phyloP scores from a whole-genome alignment of 2,888 invertebrate genomes.

The Euzetes globulus region DNA sequence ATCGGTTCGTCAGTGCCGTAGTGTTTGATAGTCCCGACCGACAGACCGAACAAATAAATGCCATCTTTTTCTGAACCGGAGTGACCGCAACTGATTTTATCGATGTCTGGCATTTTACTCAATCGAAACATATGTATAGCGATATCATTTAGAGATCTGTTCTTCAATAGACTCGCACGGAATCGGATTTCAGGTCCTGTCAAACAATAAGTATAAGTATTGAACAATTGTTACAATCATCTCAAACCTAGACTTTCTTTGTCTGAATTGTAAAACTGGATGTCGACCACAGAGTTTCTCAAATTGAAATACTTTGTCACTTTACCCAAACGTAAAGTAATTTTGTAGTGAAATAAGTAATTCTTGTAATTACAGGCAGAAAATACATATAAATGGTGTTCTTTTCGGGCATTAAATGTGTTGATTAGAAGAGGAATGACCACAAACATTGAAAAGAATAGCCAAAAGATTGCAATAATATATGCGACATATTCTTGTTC shows the following conservation, averaged over 20 bases:
- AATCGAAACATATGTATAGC: neutral
- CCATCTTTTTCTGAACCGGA: neutral
- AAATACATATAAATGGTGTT: neutral
- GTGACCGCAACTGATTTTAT: neutral
- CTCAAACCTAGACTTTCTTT: neutral
- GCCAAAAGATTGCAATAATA: neutral
- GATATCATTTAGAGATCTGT: neutral
- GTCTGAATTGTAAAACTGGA: neutral
- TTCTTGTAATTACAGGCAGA: neutral
- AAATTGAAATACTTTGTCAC: neutral
- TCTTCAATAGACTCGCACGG: neutral
- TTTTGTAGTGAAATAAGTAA: neutral
- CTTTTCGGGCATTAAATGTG: neutral
- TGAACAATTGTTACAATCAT: neutral
- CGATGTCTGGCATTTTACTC: neutral
- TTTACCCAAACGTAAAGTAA: neutral
- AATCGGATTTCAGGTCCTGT: neutral
- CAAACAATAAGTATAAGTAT: neutral
- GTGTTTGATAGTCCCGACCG: neutral
- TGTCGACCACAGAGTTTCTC: neutral
- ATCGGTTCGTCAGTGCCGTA: neutral
- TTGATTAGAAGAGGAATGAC: neutral
- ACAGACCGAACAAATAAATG: neutral
- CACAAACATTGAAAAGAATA: neutral
- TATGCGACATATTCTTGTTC: neutral